Evolutionary conservation across 2,113 vertebrate genomes (phyloP).

Genomic region (Capricornis sumatraensis): DNA sequence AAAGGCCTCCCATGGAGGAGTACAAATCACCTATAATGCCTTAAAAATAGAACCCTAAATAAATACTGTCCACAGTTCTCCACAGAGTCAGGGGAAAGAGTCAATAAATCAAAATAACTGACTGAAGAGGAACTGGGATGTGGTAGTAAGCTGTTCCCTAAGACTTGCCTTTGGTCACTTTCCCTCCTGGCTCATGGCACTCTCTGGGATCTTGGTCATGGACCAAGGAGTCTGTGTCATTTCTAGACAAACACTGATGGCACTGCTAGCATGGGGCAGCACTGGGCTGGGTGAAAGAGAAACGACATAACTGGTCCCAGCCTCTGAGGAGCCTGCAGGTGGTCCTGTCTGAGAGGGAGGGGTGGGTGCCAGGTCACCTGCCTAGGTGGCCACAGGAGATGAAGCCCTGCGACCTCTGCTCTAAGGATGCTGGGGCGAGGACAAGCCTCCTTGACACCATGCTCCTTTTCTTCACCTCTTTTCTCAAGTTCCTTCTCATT

Average conservation of each 20-base stretch:
- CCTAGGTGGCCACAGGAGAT: background rate
- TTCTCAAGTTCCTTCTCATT: background rate
- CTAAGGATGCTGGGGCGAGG: background rate
- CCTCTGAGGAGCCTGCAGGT: background rate
- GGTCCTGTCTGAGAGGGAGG: background rate
- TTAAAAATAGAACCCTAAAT: background rate
- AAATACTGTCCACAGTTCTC: too few species aligned
- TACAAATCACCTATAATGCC: background rate
- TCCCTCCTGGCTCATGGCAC: background rate
- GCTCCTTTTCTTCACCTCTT: too few species aligned
- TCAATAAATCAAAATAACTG: background rate
- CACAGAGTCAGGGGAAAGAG: background rate
- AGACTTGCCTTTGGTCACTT: background rate
- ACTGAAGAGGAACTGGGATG: background rate
- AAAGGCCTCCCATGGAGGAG: background rate
- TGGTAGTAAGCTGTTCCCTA: too few species aligned
- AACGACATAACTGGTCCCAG: background rate
- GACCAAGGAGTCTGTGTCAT: background rate
- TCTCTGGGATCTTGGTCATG: background rate
- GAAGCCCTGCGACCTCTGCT: fast-evolving
- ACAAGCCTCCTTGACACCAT: fast-evolving
- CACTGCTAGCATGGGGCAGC: background rate
- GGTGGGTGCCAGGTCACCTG: background rate
- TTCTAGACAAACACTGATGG: background rate
- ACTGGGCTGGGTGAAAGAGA: background rate